A percentile compares a stretch with the other conserved stretches of the same genome.
Evolutionary conservation across 1,140 invertebrate genomes (phyloP).

Genomic region (Dufourea novaeangliae): DNA sequence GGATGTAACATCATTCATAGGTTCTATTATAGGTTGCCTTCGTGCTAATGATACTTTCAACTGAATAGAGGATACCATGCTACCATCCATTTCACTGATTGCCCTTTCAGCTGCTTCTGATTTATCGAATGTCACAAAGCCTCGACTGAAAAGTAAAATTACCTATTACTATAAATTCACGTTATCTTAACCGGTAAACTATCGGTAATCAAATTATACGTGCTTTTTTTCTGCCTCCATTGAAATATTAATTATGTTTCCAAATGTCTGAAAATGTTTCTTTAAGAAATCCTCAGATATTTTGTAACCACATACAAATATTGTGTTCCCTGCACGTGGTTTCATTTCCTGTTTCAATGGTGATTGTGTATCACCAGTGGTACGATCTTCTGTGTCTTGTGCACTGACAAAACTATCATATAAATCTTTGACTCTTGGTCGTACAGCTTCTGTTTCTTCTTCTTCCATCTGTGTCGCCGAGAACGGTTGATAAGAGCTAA

Average conservation of each 20-base stretch:
- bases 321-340: slow-evolving; percentile 90
- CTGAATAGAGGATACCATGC: slow-evolving; percentile 89
- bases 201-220: slow-evolving; percentile 50
- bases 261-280: slow-evolving; percentile 90
- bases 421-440: slow-evolving; percentile 86
- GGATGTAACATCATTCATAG: slow-evolving; percentile 89
- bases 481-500: slow-evolving; percentile 95
- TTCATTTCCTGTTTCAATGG: slow-evolving; percentile 83
- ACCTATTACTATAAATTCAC: neutral
- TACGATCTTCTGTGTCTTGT: slow-evolving; percentile 85
- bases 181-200: neutral
- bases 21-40: slow-evolving; percentile 91
- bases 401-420: slow-evolving; percentile 95
- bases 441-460: slow-evolving; percentile 78
- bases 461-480: slow-evolving; percentile 90
- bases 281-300: slow-evolving; percentile 92
- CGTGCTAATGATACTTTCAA: slow-evolving; percentile 91
- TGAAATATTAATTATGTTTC: slow-evolving; percentile 92
- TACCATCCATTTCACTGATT: slow-evolving; percentile 93
- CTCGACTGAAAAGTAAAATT: slow-evolving; percentile 85
- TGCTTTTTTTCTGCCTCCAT: slow-evolving; percentile 95
- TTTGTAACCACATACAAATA: slow-evolving; percentile 92
- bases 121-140: slow-evolving; percentile 96
- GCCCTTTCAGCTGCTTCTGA: slow-evolving; percentile 92
- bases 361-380: slow-evolving; percentile 81